Evolutionary conservation across 2,113 vertebrate genomes (phyloP).

Genomic region (Okapia johnstoni): DNA sequence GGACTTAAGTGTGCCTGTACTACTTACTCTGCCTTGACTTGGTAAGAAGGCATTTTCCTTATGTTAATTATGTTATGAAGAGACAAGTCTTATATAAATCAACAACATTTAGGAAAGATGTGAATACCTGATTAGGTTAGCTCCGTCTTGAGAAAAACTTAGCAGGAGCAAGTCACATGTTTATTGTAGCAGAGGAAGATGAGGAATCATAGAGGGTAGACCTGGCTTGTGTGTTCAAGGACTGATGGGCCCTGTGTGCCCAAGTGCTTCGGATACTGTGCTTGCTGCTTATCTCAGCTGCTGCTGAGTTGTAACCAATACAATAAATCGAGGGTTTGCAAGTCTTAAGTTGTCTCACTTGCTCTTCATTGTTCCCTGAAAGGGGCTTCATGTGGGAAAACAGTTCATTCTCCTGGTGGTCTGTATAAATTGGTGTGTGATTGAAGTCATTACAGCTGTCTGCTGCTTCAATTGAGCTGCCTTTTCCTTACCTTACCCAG

Average conservation of each 20-base stretch:
- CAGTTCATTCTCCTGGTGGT: neutral
- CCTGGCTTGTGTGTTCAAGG: neutral
- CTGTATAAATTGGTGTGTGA: neutral
- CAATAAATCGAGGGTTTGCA: neutral
- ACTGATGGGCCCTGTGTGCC: neutral
- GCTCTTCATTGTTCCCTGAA: neutral
- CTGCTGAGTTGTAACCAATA: neutral
- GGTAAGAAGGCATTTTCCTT: neutral
- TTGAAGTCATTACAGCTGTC: neutral
- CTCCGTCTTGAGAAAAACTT: neutral
- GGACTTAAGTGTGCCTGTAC: neutral
- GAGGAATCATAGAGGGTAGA: neutral
- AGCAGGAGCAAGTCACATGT: neutral
- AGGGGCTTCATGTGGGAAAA: neutral
- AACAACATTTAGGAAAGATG: neutral
- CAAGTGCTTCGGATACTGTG: neutral
- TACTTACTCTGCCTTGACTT: neutral
- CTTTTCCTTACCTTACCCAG: neutral
- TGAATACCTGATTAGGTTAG: neutral
- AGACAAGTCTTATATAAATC: neutral
- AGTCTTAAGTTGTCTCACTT: neutral
- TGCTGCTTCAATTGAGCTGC: neutral
- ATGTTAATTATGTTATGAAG: neutral
- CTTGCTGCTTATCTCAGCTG: neutral
- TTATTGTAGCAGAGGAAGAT: neutral